Evolutionary conservation across 2,888 invertebrate genomes (phyloP).

Genomic region (Eupithecia subfuscata): DNA sequence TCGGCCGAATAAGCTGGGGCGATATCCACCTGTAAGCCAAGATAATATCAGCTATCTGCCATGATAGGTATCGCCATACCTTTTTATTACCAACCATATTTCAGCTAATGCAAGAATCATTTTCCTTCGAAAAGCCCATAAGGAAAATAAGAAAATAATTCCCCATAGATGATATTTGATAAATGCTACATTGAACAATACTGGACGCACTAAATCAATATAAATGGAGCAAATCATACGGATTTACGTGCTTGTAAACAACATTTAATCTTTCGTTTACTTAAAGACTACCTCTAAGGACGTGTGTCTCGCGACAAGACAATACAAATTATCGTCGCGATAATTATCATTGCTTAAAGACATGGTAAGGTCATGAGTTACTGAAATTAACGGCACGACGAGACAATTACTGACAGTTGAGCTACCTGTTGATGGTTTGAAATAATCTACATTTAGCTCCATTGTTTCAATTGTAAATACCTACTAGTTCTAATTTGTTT

Average conservation of each 20-base stretch:
- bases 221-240: conserved; percentile 30
- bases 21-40: neutral
- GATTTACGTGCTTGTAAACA: conserved; percentile 26
- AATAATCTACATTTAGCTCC: too few relatives aligned
- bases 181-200: conserved; percentile 32
- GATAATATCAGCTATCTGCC: neutral
- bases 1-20: neutral
- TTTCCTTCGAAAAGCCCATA: neutral
- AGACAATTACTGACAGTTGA: too few relatives aligned
- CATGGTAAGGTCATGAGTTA: too few relatives aligned
- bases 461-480: too few relatives aligned
- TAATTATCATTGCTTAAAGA: too few relatives aligned
- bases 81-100: neutral
- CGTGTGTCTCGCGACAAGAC: neutral
- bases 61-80: neutral
- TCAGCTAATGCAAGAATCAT: conserved; percentile 5
- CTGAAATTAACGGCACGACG: neutral
- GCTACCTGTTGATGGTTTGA: too few relatives aligned
- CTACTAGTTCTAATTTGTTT: too few relatives aligned
- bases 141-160: conserved; percentile 32
- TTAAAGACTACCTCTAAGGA: neutral
- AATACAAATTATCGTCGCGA: neutral
- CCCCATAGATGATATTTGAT: conserved; percentile 30
- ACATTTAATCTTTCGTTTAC: neutral
- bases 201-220: conserved; percentile 35